phyloP scores from a whole-genome alignment of 2,888 invertebrate species.

The Bedellia somnulentella region DNA sequence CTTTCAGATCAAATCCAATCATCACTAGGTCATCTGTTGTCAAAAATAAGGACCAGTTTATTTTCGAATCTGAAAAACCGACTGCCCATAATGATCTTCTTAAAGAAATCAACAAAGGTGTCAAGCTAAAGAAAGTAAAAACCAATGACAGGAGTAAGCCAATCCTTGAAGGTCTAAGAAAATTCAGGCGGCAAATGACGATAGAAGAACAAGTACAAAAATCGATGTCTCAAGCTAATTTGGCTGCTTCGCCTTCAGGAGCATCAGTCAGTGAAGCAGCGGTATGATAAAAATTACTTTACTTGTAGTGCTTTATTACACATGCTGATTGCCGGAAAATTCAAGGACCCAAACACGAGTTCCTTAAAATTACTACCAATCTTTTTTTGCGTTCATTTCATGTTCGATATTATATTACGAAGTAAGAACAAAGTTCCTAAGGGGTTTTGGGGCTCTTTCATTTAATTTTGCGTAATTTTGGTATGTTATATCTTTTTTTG shows the following conservation, averaged over 20 bases:
- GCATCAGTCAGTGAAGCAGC: constrained; percentile 32
- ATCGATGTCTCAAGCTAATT: constrained; percentile 69
- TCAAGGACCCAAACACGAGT: too few relatives aligned
- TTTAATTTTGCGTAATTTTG: too few relatives aligned
- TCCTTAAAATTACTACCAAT: too few relatives aligned
- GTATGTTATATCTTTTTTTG: too few relatives aligned
- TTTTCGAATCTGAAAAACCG: constrained; percentile 83
- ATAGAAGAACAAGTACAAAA: constrained; percentile 88
- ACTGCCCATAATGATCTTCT: constrained; percentile 80
- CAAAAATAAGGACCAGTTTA: constrained; percentile 77
- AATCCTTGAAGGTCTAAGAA: constrained; percentile 77
- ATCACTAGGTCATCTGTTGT: constrained; percentile 61
- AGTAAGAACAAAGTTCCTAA: too few relatives aligned
- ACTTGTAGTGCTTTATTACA: too few relatives aligned
- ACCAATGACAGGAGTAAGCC: constrained; percentile 88
- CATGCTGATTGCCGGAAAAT: too few relatives aligned
- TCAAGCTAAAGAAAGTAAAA: constrained; percentile 73
- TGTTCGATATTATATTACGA: too few relatives aligned
- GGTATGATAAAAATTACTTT: too few relatives aligned
- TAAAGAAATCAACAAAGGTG: constrained; percentile 78
- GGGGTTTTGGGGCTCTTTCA: too few relatives aligned
- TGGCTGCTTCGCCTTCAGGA: constrained; percentile 55
- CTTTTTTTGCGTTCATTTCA: too few relatives aligned
- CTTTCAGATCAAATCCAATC: constrained; percentile 61
- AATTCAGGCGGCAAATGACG: constrained; percentile 86